Evolutionary conservation across 2,888 invertebrate genomes (phyloP).

Genomic region (Bimastos eiseni): DNA sequence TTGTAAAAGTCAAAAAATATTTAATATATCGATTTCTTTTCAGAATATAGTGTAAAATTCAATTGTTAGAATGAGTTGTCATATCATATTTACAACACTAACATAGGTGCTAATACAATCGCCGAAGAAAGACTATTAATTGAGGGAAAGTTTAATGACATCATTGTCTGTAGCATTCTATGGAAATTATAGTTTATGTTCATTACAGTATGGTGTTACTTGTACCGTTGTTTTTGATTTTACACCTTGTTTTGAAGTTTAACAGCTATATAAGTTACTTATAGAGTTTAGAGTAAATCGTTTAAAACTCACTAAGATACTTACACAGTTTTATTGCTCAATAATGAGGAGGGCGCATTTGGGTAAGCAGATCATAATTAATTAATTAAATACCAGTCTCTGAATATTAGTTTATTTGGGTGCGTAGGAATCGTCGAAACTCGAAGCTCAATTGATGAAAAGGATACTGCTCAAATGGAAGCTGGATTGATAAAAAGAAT

Average conservation of each 20-base stretch:
- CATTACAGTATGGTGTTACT: neutral
- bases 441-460: too few species aligned
- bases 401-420: neutral
- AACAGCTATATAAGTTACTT: neutral
- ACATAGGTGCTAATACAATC: too few species aligned
- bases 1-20: too few species aligned
- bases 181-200: neutral
- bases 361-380: neutral
- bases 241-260: neutral
- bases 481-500: too few species aligned
- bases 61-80: too few species aligned
- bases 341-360: slow-evolving; percentile 1
- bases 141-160: neutral
- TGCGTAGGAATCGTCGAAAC: too few species aligned
- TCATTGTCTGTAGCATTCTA: neutral
- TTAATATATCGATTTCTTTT: too few species aligned
- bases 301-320: neutral
- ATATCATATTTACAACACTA: too few species aligned
- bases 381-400: neutral
- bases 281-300: neutral
- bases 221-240: neutral
- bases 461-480: too few species aligned
- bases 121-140: too few species aligned
- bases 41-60: too few species aligned
- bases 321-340: neutral